phyloP scores from a whole-genome alignment of 2,113 vertebrate species.

The Aramus guarauna region DNA sequence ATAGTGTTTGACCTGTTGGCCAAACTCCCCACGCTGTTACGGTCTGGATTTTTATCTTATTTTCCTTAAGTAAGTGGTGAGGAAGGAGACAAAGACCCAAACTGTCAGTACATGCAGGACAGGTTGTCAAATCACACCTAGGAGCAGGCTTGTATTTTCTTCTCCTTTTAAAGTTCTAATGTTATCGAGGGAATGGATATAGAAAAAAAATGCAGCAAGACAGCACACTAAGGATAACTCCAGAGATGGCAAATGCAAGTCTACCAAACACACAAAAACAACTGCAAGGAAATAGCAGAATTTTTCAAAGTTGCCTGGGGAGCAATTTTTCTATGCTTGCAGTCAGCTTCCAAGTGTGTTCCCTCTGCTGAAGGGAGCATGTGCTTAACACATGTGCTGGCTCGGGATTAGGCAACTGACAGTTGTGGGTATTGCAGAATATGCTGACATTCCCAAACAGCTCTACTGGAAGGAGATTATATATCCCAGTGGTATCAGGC shows the following conservation, averaged over 20 bases:
- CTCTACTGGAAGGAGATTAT: neutral
- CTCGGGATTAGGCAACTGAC: conserved; percentile 39
- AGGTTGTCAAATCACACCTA: neutral
- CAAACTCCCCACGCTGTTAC: neutral
- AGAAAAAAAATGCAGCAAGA: neutral
- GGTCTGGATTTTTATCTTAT: neutral
- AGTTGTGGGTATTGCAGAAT: conserved; percentile 25
- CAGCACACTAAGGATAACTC: neutral
- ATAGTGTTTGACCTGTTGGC: neutral
- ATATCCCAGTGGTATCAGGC: conserved; percentile 27
- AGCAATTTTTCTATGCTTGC: neutral
- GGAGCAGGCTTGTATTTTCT: neutral
- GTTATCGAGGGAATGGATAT: neutral
- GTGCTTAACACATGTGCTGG: conserved; percentile 57
- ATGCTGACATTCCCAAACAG: conserved; percentile 26
- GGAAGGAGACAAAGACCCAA: neutral
- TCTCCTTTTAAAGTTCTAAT: neutral
- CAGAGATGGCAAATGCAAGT: neutral
- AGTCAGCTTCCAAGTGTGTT: conserved; percentile 12
- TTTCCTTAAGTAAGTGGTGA: neutral
- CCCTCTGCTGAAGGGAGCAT: conserved; percentile 12
- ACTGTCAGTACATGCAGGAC: neutral
- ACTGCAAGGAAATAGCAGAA: neutral
- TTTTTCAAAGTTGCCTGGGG: conserved; percentile 1
- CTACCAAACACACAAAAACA: neutral